Percentiles rank a stretch among this genome's conserved stretches.
phyloP scores from a whole-genome alignment of 2,113 vertebrate species.

The Malurus cyaneus region DNA sequence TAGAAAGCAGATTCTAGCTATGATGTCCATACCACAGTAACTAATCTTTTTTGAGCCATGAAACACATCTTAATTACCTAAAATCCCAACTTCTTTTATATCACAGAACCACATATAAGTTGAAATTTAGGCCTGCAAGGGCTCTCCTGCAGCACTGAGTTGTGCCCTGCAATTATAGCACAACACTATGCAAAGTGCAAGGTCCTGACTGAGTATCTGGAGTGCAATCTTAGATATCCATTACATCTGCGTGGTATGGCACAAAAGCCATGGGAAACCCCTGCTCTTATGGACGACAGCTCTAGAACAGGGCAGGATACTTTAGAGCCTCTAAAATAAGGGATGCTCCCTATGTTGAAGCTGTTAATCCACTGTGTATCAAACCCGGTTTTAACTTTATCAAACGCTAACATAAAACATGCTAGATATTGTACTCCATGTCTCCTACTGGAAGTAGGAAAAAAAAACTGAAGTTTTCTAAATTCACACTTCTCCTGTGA shows the following conservation, averaged over 20 bases:
- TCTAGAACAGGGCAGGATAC: background rate
- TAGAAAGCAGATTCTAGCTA: background rate
- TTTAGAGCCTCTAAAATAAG: background rate
- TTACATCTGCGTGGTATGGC: background rate
- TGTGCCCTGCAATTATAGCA: background rate
- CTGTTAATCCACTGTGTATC: background rate
- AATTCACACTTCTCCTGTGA: conserved; percentile 5
- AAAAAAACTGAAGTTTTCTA: background rate
- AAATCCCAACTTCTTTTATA: background rate
- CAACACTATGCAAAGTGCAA: background rate
- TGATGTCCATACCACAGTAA: background rate
- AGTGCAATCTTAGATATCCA: background rate
- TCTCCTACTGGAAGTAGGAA: background rate
- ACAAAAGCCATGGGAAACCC: background rate
- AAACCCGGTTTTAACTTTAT: background rate
- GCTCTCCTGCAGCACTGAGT: background rate
- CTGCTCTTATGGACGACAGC: background rate
- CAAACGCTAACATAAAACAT: background rate
- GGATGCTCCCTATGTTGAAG: background rate
- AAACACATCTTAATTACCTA: background rate
- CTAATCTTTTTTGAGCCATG: background rate
- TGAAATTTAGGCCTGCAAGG: background rate
- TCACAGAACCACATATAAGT: background rate
- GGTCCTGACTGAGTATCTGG: background rate
- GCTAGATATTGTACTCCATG: background rate